Conservation (phyloP, 1,140 invertebrate species). For the Ctenoplectra terminalis region DNA sequence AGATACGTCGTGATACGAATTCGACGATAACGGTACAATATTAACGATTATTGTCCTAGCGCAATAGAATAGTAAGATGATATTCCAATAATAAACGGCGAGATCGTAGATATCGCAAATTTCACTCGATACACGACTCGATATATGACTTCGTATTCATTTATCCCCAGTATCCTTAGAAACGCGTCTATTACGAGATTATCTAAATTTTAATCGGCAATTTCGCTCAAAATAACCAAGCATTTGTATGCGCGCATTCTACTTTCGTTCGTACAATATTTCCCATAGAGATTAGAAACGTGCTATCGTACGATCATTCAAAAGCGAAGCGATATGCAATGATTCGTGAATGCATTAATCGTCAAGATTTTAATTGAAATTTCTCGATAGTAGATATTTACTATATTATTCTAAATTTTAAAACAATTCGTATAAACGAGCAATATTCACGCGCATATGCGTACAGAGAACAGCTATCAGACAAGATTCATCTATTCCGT, state of each 20-base stretch:
- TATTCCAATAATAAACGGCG: conserved; percentile 77
- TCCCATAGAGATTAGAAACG: too few relatives aligned
- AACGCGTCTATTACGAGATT: too few relatives aligned
- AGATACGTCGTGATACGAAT: conserved; percentile 69
- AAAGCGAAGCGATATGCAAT: background rate
- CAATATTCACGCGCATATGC: too few relatives aligned
- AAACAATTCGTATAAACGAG: too few relatives aligned
- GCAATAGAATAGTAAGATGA: conserved; percentile 70
- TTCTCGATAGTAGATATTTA: too few relatives aligned
- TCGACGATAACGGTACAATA: conserved; percentile 75
- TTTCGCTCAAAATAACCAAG: background rate
- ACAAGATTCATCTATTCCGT: too few relatives aligned
- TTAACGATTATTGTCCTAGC: conserved; percentile 78
- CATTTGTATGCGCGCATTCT: background rate
- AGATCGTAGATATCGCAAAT: conserved; percentile 73
- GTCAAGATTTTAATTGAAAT: background rate
- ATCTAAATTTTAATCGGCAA: background rate
- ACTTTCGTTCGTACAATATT: background rate
- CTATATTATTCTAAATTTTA: too few relatives aligned
- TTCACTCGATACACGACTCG: conserved; percentile 64
- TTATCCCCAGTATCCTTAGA: conserved; percentile 16
- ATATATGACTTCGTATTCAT: conserved; percentile 29
- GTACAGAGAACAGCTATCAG: too few relatives aligned
- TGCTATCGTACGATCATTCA: background rate
- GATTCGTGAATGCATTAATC: background rate